Conservation (phyloP, 2,888 invertebrate species). For the Eurytoma adleriae region DNA sequence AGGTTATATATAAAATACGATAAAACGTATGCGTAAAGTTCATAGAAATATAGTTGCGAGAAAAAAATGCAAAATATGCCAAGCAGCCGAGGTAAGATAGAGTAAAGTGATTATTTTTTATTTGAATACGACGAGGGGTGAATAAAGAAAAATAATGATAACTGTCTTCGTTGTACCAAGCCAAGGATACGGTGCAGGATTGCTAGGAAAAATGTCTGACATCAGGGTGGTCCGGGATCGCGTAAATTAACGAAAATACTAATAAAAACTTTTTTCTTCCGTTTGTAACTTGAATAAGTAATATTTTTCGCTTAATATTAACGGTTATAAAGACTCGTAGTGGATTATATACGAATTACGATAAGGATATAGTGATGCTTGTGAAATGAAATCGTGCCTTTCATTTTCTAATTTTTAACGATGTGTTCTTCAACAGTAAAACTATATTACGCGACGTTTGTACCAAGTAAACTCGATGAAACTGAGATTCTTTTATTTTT, state of each 20-base stretch:
- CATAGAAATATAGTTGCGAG: constrained; percentile 48
- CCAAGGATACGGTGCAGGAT: constrained; percentile 37
- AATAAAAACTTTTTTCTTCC: constrained; percentile 40
- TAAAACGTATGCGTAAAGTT: constrained; percentile 41
- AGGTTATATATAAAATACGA: constrained; percentile 22
- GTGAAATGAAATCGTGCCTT: constrained; percentile 56
- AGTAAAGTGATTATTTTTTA: constrained; percentile 44
- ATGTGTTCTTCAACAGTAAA: constrained; percentile 41
- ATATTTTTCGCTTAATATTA: constrained; percentile 51
- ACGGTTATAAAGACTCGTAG: constrained; percentile 44
- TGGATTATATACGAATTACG: constrained; percentile 31
- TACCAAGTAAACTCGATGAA: too few relatives aligned
- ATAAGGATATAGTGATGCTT: constrained; percentile 48
- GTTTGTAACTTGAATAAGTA: constrained; percentile 37
- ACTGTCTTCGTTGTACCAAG: constrained; percentile 50
- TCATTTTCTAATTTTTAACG: constrained; percentile 53
- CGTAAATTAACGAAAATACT: constrained; percentile 55
- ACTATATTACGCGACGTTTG: too few relatives aligned
- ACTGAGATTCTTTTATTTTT: too few relatives aligned
- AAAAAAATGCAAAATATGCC: constrained; percentile 54
- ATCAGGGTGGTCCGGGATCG: constrained; percentile 71
- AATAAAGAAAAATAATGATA: constrained; percentile 15
- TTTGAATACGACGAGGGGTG: constrained; percentile 10
- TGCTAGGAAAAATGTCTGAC: constrained; percentile 36
- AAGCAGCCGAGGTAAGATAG: constrained; percentile 56